Conservation (phyloP, 2,113 vertebrate genomes). For the Sander vitreus region DNA sequence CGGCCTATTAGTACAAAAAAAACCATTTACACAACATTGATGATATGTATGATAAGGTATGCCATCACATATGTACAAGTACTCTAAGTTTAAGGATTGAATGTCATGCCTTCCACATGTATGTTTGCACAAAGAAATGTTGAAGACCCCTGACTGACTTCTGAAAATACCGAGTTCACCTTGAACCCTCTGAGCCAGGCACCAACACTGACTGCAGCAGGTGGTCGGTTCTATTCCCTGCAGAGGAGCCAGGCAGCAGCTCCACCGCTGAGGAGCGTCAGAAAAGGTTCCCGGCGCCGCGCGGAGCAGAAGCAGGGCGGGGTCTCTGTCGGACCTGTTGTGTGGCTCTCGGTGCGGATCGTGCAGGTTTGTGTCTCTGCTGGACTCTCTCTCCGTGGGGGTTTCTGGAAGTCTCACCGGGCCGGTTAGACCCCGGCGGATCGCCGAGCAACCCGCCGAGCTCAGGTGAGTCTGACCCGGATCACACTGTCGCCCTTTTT, state of each 20-base stretch:
- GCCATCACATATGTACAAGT: too few relatives aligned
- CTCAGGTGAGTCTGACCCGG: conserved; percentile 64
- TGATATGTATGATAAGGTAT: too few relatives aligned
- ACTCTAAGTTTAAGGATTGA: too few relatives aligned
- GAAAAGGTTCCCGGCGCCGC: conserved; percentile 39
- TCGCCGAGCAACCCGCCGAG: conserved; percentile 21
- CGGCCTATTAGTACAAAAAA: too few relatives aligned
- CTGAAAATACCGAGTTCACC: too few relatives aligned
- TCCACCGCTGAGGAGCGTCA: not conserved
- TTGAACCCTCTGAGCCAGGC: not conserved
- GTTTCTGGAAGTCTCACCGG: conserved; percentile 28
- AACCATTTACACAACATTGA: too few relatives aligned
- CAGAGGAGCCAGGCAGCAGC: not conserved
- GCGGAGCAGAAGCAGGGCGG: conserved; percentile 55
- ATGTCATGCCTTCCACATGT: too few relatives aligned
- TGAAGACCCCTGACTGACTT: too few relatives aligned
- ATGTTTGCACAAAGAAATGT: too few relatives aligned
- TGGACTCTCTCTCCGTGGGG: not conserved
- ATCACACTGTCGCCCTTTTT: not conserved
- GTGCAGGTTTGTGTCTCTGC: conserved; percentile 7
- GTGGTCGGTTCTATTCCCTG: not conserved
- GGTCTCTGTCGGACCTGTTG: conserved; percentile 77
- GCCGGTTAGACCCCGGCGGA: conserved; percentile 13
- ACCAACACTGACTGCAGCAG: not conserved
- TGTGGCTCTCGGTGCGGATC: conserved; percentile 51